phyloP scores from a whole-genome alignment of 2,888 invertebrate species.

The Temnothorax ravouxi region DNA sequence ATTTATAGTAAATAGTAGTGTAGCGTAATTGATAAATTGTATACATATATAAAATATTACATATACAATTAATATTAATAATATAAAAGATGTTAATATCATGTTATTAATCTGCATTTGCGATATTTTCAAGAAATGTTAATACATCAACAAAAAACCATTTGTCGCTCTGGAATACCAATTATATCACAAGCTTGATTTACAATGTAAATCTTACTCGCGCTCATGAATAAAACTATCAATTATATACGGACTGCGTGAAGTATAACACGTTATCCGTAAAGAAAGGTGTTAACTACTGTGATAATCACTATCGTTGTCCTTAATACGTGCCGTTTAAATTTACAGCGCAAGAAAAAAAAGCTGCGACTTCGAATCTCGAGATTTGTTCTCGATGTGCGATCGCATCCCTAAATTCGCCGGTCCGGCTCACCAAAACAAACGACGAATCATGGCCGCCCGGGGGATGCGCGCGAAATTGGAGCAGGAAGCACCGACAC shows the following conservation, averaged over 20 bases:
- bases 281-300: neutral
- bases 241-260: no score
- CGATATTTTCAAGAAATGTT: neutral
- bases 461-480: neutral
- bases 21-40: no score
- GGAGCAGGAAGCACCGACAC: neutral
- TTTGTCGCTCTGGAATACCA: neutral
- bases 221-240: neutral
- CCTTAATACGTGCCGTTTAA: no score
- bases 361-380: neutral
- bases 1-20: neutral
- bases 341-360: neutral
- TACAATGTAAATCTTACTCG: constrained; percentile 1
- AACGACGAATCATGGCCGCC: constrained; percentile 25
- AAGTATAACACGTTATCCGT: neutral
- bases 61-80: neutral
- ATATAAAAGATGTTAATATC: neutral
- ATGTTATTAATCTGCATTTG: neutral
- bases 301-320: neutral
- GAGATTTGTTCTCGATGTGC: neutral
- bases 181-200: neutral
- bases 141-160: neutral
- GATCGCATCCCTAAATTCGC: neutral
- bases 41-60: no score
- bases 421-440: neutral